Evolutionary conservation across 2,888 invertebrate genomes (phyloP), one percentile per base, ranked within the genome.

Genomic region (Dynastes tityus): DNA sequence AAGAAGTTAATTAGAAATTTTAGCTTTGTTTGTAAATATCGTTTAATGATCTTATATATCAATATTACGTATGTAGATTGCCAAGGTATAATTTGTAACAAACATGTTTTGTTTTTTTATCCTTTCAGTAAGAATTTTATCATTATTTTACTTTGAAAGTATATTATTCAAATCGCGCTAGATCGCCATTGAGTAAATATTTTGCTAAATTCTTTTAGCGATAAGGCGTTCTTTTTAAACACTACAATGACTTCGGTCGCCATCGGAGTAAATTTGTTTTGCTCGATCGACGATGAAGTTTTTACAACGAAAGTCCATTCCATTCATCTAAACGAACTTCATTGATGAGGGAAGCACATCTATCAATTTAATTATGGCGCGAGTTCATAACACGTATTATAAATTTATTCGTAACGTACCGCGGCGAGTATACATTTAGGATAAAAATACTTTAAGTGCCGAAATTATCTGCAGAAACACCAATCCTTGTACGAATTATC

Each of bases 171-270:
- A 63, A 29, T 27, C 32, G 63, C 63, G 5, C 32, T 29, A 27
- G 32, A 11, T 63, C 29, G 4, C 29, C 32, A 32, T 53, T 11
- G 22, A 32, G 68, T 68, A 68, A 68, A 68, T 68, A 68, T 68
- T 49, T 68, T 68, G 68, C 51, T 51, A 29, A 49, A 27, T 29
- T 27, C 27, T 68, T 51, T 22, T 68, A 45, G 45, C 45, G 68
- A 68, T 68, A 68, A 68, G 13, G 29, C 68, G 22, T 58, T 16
- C 55, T 22, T 68, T 68, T 51, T 68, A 68, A 68, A 51, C 51
- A 68, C 68, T 68, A 32, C 51, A 68, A 68, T 40, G 68, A 68
- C 68, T 53, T 51, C 51, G 22, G 22, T 45, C 55, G 16, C 55
- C 55, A 22, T 58, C 16, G 51, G 29, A 68, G 63, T 63, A 63